A percentile compares a stretch with the other conserved stretches of the same genome.
Evolutionary conservation across 2,113 vertebrate genomes (phyloP).

Genomic region (Paramormyrops kingsleyae): DNA sequence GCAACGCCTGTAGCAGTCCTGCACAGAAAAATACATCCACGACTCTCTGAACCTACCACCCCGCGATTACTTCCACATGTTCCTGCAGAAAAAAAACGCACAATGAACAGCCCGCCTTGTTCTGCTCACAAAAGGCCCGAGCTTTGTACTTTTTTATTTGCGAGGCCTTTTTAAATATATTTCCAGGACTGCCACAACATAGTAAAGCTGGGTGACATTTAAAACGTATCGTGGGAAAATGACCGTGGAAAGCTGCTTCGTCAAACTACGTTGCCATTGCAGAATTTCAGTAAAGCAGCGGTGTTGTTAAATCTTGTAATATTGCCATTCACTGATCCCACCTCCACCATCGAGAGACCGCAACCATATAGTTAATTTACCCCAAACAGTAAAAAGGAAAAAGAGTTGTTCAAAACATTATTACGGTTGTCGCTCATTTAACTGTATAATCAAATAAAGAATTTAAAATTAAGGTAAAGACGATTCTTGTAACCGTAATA

Average conservation of each 20-base stretch:
- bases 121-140: background rate
- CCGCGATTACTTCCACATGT: conserved; percentile 96
- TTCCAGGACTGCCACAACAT: background rate
- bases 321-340: background rate
- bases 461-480: background rate
- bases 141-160: background rate
- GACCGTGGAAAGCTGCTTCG: background rate
- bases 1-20: conserved; percentile 25
- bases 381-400: background rate
- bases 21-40: conserved; percentile 41
- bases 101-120: conserved; percentile 37
- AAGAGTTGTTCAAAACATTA: background rate
- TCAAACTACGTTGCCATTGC: background rate
- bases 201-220: background rate
- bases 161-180: background rate
- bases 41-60: conserved; percentile 51
- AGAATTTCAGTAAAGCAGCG: background rate
- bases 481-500: background rate
- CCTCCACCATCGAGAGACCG: background rate
- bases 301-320: conserved; percentile 6
- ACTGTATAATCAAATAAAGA: background rate
- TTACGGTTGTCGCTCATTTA: background rate
- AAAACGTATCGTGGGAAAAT: background rate
- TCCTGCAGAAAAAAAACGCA: conserved; percentile 64
- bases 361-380: background rate